These are phyloP conservation scores for Troides helena DNA, from an alignment of 2,888 invertebrate genomes.

Conservation along the genomic window DNA sequence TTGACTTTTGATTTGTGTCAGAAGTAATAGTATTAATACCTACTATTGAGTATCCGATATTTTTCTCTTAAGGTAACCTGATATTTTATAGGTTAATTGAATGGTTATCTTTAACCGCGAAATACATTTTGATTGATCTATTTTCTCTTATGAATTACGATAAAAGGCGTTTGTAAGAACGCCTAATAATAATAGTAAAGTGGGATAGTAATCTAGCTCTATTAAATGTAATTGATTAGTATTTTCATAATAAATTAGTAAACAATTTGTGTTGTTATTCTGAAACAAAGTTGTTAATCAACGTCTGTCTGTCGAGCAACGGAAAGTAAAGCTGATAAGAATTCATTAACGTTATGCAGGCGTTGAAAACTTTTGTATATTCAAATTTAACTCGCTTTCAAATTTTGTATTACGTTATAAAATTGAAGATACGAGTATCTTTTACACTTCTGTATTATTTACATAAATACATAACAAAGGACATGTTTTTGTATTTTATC, in stretches of 20 bases:
- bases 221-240: neutral
- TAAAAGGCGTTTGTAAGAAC: too few relatives aligned
- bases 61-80: too few relatives aligned
- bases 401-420: neutral
- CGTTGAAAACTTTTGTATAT: conserved; percentile 12
- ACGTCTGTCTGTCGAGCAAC: conserved; percentile 13
- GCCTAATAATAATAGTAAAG: too few relatives aligned
- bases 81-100: too few relatives aligned
- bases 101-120: too few relatives aligned
- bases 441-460: neutral
- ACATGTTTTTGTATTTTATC: neutral
- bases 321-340: conserved; percentile 6
- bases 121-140: too few relatives aligned
- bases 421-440: neutral
- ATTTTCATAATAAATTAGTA: conserved; percentile 9
- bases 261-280: conserved; percentile 14
- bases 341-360: conserved; percentile 16
- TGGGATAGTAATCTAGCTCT: neutral
- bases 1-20: too few relatives aligned
- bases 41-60: too few relatives aligned
- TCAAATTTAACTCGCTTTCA: conserved; percentile 5
- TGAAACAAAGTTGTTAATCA: conserved; percentile 20
- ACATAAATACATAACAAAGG: neutral
- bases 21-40: too few relatives aligned
- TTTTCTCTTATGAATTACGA: too few relatives aligned